Conservation (phyloP, 2,888 invertebrate genomes). For the Lissonota sp. region DNA sequence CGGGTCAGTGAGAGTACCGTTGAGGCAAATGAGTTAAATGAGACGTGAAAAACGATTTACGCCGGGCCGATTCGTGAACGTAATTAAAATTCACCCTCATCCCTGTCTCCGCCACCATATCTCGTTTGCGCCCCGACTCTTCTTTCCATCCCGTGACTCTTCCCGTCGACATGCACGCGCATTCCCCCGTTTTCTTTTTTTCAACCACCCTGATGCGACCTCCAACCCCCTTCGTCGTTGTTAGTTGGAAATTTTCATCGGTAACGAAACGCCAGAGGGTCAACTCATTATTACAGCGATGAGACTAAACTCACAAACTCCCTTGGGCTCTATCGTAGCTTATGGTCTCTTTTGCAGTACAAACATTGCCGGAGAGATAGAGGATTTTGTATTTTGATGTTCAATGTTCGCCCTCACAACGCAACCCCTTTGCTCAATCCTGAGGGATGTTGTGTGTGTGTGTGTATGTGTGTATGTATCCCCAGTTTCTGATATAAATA, state of each 20-base stretch:
- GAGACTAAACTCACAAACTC: constrained; percentile 65
- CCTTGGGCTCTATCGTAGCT: constrained; percentile 22
- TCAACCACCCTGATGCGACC: neutral
- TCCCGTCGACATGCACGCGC: neutral
- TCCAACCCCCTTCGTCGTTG: neutral
- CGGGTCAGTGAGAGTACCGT: constrained; percentile 65
- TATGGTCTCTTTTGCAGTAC: constrained; percentile 13
- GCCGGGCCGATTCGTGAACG: constrained; percentile 55
- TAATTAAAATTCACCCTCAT: constrained; percentile 70
- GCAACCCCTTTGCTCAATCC: neutral
- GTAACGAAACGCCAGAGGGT: constrained; percentile 12
- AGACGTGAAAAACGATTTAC: constrained; percentile 72
- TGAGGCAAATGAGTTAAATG: constrained; percentile 70
- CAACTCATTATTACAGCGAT: constrained; percentile 67
- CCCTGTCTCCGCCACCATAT: constrained; percentile 13
- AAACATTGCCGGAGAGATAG: neutral
- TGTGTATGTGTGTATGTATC: no score
- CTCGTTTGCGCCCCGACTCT: neutral
- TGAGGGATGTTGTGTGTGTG: neutral
- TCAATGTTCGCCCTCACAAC: neutral
- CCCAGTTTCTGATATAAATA: no score
- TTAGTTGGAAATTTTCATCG: constrained; percentile 28
- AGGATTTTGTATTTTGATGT: neutral
- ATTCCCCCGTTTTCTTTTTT: neutral
- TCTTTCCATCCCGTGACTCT: neutral